Base-by-base conservation (phyloP, 2,888 invertebrate genomes). In the Odontocerum albicorne region DNA sequence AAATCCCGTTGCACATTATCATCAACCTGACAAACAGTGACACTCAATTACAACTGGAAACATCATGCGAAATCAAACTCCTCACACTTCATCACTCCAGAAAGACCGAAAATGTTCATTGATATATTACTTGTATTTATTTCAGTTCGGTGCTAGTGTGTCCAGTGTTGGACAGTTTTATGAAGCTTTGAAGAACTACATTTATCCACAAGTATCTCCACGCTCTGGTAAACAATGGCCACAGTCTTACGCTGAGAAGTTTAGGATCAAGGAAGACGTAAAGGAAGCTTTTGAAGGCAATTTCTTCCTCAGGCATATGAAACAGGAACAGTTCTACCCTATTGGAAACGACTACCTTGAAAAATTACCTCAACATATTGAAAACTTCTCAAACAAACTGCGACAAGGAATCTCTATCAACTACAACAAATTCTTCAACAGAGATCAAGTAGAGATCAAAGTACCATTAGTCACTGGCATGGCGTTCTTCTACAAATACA, bases 401-500 rank as follows among this genome's bases (percentile, higher is more conserved):
- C 66, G 64, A 27, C 45, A 69, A 1, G 76, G 75, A 19, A 64
- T 69, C 51, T 35, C 66, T 10, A 67, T 77, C 62, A 73, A 77
- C 63, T 68, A 70, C 64, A 79, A 73, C 57, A 80, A 76, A 65
- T 65, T 80, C 40, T 64, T 66, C 54, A 74, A 75, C 59, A 67
- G 70, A 36, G 66, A 71, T 19, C 74, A 79, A 49, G 64, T 77
- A 17, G 72, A 72, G 8, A 62, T 82, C 12, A 74, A 74, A 53
- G 77, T 82, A 68, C 83, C 84, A 4, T 78, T 80, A 27, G 79
- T 75, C 61, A 77, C 75, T 61, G 84, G 84, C 64, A 66, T 83
- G 13, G 82, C 83, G 16, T 80, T 80, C 65, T 62, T 74, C 21
- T 81, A 71, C 65, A 72, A 71, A 2, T 67, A 73, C 46, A 72